Base-by-base conservation (phyloP, 23 tunicate genomes). In the Aplidium turbinatum region DNA sequence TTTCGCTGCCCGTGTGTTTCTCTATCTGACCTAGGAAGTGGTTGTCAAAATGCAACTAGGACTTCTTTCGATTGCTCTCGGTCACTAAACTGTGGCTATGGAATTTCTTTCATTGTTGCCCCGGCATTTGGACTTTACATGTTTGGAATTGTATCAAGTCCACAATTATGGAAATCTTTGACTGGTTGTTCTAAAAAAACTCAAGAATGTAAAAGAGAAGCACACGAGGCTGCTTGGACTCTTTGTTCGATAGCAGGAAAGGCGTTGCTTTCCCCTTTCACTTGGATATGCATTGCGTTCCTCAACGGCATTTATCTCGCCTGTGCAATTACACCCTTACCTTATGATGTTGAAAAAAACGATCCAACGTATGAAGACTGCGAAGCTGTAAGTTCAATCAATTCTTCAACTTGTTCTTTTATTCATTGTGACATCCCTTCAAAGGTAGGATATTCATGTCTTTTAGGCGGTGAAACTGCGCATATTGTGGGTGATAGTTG, bases 231-330 rank as follows among this genome's bases (percentile, higher is more conserved):
- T 16, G 3, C 72, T 6, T 36, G 23, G 50, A 65, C 72, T 18
- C 23, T 70, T 6, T 48, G 7, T 5, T 4, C 58, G 4, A 23
- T 47, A 4, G 6, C 25, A 3, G 57, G 46, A 19, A 35, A 56
- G 1, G 36, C 80, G 3, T 11, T 82, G 47, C 55, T 83, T 13
- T 70, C 89, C 13, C 89, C 89, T 5, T 2, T 75, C n/a, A 65
- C 82, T 6, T 83, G 89, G 89, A 58, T 83, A 24, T 51, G 56
- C 40, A 46, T 75, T 31, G 76, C 81, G 6, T 42, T 83, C 18
- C 46, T 83, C 0, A 82, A 83, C 40, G 89, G 89, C 18, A 50
- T 58, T 20, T 83, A 65, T 29, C 63, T 58, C 45, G 89, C 89
- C 23, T 83, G 89, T 54, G 47, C 81, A 7, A 33, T 75, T 0